Conservation (phyloP, 2,888 invertebrate species). For the Autographa pulchrina region DNA sequence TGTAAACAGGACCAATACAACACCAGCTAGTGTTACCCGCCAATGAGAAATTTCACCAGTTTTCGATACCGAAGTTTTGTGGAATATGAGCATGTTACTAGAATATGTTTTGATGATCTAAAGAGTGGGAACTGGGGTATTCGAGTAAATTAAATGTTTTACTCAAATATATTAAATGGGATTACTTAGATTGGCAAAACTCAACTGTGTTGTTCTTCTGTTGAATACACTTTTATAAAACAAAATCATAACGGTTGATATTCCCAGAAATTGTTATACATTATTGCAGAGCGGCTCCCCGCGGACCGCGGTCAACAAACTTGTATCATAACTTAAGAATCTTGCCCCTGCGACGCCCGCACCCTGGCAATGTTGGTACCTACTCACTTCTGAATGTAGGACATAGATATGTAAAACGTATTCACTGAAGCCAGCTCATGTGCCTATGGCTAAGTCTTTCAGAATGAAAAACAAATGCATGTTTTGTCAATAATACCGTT, state of each 20-base stretch:
- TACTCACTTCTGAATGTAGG: too few species aligned
- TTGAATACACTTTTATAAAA: background rate
- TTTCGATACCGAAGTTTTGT: background rate
- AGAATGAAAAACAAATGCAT: too few species aligned
- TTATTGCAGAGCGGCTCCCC: background rate
- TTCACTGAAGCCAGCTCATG: too few species aligned
- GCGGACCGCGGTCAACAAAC: background rate
- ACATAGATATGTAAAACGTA: too few species aligned
- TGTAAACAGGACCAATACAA: slow-evolving; percentile 25
- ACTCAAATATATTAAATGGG: background rate
- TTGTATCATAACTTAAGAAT: slow-evolving; percentile 2
- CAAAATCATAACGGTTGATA: background rate
- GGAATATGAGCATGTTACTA: background rate
- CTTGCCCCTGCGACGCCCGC: background rate
- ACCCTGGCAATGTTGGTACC: background rate
- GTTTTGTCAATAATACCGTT: too few species aligned
- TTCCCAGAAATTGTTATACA: slow-evolving; percentile 1
- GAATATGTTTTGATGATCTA: background rate
- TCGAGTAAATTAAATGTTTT: too few species aligned
- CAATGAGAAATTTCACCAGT: slow-evolving; percentile 10
- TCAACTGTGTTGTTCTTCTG: background rate
- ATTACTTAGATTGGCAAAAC: background rate
- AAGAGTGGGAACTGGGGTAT: background rate
- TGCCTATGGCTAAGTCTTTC: too few species aligned
- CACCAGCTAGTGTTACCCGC: background rate